These are phyloP conservation scores for Alexandromys oeconomus DNA, from an alignment of 2,797 vertebrate species.

Conservation along the genomic window DNA sequence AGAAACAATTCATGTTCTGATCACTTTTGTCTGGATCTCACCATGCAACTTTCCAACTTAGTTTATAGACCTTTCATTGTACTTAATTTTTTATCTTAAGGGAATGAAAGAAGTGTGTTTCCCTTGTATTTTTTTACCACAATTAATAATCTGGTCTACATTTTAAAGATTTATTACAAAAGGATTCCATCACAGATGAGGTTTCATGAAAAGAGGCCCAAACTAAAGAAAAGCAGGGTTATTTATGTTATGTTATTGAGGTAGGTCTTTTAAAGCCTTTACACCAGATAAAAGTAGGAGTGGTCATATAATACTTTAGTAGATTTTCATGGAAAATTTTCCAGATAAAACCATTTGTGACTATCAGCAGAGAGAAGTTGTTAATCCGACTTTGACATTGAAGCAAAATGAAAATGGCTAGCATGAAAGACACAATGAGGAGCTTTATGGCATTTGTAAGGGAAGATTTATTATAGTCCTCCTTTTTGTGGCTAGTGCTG, in stretches of 20 bases:
- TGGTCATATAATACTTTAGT: not conserved
- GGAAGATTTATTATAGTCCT: not conserved
- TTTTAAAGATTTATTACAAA: slow-evolving; percentile 59
- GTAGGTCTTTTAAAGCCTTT: slow-evolving; percentile 47
- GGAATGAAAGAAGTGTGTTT: not conserved
- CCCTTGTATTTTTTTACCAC: slow-evolving; percentile 13
- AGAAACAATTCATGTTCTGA: not conserved
- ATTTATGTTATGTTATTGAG: slow-evolving; percentile 54
- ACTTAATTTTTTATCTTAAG: slow-evolving; percentile 35
- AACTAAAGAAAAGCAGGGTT: slow-evolving; percentile 44
- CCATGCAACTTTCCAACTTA: slow-evolving; percentile 37
- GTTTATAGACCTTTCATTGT: slow-evolving; percentile 54
- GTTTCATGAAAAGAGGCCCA: slow-evolving; percentile 57
- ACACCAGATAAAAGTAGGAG: slow-evolving; percentile 35
- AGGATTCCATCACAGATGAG: slow-evolving; percentile 17
- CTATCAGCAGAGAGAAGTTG: slow-evolving; percentile 39
- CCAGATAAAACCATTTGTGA: slow-evolving; percentile 29
- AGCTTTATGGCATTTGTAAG: slow-evolving; percentile 18
- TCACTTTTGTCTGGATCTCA: slow-evolving; percentile 12
- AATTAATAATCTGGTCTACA: slow-evolving; percentile 42
- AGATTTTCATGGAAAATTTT: slow-evolving; percentile 54
- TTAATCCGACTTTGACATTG: slow-evolving; percentile 32
- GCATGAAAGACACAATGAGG: not conserved
- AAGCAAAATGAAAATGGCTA: slow-evolving; percentile 46
- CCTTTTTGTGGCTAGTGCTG: not conserved